Evolutionary conservation across 2,113 vertebrate genomes (phyloP), one percentile per base, ranked within the genome.

Genomic region (Esox niger): DNA sequence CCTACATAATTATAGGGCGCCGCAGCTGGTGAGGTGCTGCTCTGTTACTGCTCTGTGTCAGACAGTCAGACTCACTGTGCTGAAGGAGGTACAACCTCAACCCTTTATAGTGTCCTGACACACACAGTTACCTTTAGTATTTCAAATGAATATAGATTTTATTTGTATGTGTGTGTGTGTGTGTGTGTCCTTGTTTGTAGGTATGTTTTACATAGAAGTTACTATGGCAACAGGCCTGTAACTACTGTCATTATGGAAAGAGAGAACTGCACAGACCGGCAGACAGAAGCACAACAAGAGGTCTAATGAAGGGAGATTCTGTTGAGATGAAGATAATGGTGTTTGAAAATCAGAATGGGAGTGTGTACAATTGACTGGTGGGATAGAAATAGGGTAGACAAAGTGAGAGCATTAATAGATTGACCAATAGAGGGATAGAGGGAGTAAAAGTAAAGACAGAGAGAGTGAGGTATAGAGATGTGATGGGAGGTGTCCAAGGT

Each of bases 401-500:
- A 55, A 55, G 52, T 25, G 52, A 1, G 52, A 0, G 52, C 21
- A 25, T 9, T n/a, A 20, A 55, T 25, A 25, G 11, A 55, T 10
- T 21, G 52, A 21, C 23, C n/a, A n/a, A n/a, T n/a, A 58, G 56
- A 30, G 13, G 1, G 38, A n/a, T 33, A 76, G 52, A 67, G 10
- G 17, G 21, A n/a, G 6, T 62, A 66, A 61, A 32, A 56, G 46
- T n/a, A n/a, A n/a, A 13, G 4, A 55, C 61, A 61, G 26, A 67
- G 47, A 54, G 61, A 61, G 64, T 47, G 32, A 13, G 59, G 71
- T 25, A 68, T 32, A 61, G 11, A 58, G 35, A 38, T 21, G 17
- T 46, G 66, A 60, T 62, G 67, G 6, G 7, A 13, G 35, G 65
- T 35, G 46, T 17, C 27, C 4, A n/a, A 46, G 29, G 69, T 76